phyloP scores from a whole-genome alignment of 2,888 invertebrate species.

The Eueremaeus valkanovi region DNA sequence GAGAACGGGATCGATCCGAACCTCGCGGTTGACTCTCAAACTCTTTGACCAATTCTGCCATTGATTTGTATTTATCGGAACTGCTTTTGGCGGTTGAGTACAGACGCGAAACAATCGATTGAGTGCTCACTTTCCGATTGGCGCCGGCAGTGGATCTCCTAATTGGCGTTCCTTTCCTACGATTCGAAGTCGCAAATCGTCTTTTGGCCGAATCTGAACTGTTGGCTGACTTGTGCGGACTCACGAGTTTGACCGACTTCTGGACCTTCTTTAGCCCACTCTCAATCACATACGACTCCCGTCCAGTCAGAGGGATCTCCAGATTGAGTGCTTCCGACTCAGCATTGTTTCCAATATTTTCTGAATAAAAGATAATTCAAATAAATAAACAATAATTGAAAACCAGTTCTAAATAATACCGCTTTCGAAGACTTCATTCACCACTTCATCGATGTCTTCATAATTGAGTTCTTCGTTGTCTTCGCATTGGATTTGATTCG shows the following conservation, averaged over 20 bases:
- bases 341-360: not conserved
- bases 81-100: not conserved
- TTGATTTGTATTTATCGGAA: not conserved
- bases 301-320: not conserved
- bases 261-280: not conserved
- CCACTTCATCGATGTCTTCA: not conserved
- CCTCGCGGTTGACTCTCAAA: not conserved
- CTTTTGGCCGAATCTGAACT: not conserved
- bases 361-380: not conserved
- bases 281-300: not conserved
- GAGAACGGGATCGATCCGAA: not conserved
- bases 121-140: not conserved
- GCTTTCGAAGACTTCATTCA: not conserved
- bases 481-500: not conserved
- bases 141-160: not conserved
- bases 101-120: not conserved
- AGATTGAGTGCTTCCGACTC: not conserved
- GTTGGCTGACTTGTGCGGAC: not conserved
- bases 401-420: not conserved
- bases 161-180: conserved; percentile 3
- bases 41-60: not conserved
- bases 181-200: not conserved
- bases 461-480: not conserved
- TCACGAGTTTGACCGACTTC: not conserved
- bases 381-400: too few relatives aligned